A percentile compares a stretch with the other conserved stretches of the same genome.
These are phyloP conservation scores for Nibea coibor DNA, from an alignment of 2,113 vertebrate genomes.

Conservation along the genomic window DNA sequence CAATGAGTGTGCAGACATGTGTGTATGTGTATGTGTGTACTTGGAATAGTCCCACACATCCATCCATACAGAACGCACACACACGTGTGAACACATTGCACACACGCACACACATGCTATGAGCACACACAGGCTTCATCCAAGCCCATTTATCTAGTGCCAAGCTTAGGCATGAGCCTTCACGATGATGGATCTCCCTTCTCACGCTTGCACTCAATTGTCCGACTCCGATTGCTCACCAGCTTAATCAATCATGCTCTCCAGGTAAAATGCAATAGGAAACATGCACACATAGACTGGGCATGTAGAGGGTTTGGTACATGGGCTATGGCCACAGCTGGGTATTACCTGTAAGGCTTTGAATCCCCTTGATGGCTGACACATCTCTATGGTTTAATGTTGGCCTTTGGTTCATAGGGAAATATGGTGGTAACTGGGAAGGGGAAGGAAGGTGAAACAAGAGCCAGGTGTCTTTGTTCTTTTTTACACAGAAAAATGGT, in stretches of 20 bases:
- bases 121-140: slow-evolving; percentile 27
- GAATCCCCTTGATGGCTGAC: neutral
- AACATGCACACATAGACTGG: slow-evolving; percentile 11
- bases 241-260: slow-evolving; percentile 77
- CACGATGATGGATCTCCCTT: slow-evolving; percentile 78
- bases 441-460: neutral
- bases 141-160: slow-evolving; percentile 75
- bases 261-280: slow-evolving; percentile 50
- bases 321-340: neutral
- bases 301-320: neutral
- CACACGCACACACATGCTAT: neutral
- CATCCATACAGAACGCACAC: neutral
- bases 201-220: slow-evolving; percentile 71
- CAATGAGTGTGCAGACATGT: neutral
- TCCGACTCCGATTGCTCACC: slow-evolving; percentile 66
- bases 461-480: neutral
- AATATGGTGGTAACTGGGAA: neutral
- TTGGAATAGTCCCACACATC: neutral
- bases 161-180: slow-evolving; percentile 71
- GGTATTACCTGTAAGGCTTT: neutral
- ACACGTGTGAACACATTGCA: neutral
- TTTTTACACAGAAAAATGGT: neutral
- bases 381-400: neutral
- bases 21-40: neutral
- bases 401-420: neutral